A percentile compares a stretch with the other conserved stretches of the same genome.
Evolutionary conservation across 2,797 vertebrate species (phyloP).

Genomic region (Carapus acus): DNA sequence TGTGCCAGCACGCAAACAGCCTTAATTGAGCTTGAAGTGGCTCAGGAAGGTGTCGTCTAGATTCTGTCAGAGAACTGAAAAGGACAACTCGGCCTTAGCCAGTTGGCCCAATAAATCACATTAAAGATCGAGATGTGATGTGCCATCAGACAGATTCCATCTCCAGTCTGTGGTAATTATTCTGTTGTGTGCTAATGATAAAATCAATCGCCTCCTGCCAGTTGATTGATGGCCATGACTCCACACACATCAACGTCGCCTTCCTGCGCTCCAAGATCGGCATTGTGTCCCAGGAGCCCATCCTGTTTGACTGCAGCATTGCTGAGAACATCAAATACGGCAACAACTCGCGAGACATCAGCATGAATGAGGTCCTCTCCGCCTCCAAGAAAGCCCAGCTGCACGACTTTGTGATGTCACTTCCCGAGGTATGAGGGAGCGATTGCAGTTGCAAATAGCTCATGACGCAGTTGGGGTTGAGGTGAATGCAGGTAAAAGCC

Average conservation of each 20-base stretch:
- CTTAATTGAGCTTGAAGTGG: constrained; percentile 61
- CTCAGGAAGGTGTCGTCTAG: constrained; percentile 38
- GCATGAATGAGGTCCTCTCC: constrained; percentile 71
- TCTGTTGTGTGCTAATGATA: constrained; percentile 37
- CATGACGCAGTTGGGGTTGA: background rate
- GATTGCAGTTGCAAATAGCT: too few relatives aligned
- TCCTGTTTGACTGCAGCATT: constrained; percentile 82
- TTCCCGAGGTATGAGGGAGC: constrained; percentile 71
- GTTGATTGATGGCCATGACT: constrained; percentile 76
- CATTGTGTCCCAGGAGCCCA: constrained; percentile 82
- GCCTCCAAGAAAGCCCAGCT: constrained; percentile 79
- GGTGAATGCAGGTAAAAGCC: background rate
- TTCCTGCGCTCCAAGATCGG: constrained; percentile 83
- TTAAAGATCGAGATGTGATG: constrained; percentile 37
- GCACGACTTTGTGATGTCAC: constrained; percentile 78
- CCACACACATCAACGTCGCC: constrained; percentile 62
- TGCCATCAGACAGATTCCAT: constrained; percentile 50
- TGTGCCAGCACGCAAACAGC: constrained; percentile 56
- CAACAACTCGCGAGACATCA: constrained; percentile 72
- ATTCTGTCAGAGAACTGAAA: constrained; percentile 42
- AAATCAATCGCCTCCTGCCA: constrained; percentile 53
- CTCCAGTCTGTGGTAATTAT: constrained; percentile 32
- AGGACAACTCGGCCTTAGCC: constrained; percentile 48
- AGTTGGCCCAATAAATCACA: constrained; percentile 30
- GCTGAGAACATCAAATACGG: constrained; percentile 81